Base-by-base conservation (phyloP, 2,888 invertebrate species). In the Limnephilus rhombicus region DNA sequence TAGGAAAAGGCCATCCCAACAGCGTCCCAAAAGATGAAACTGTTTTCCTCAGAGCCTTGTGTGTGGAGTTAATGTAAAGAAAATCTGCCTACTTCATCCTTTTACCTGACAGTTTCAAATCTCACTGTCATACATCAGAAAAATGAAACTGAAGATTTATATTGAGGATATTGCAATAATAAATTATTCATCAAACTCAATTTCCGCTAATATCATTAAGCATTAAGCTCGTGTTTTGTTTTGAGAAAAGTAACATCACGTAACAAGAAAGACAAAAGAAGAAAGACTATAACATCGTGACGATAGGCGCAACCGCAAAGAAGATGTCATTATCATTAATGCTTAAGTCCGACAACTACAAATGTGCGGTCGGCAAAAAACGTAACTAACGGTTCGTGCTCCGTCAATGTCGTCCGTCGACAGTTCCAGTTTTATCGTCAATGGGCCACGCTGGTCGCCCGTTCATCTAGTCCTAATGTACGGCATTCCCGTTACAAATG, bases 301-400 rank as follows among this genome's bases (percentile, higher is more conserved):
- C 7, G n/a, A 24, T 68, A 24, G 68, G 68, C 68, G 68, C 68
- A 68, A 68, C 24, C 68, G 68, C 68, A 68, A 68, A 68, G 4
- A 68, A 68, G 68, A n/a, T 68, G 68, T 68, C 68, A 68, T 68
- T 68, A 68, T 68, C 68, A 68, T 68, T 68, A 68, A 68, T 68
- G 68, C 68, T 68, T 24, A 68, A 68, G 68, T 9, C 68, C 68
- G 68, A 68, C 68, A 68, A 68, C 24, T 68, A 68, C 68, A 68
- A 68, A 68, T 68, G 68, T n/a, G 68, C 24, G 68, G 68, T 68
- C 68, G 68, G 68, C 24, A 68, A 68, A 68, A 68, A 68, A 5
- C 24, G 68, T 68, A n/a, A 68, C 68, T 68, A 68, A 68, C n/a
- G 24, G 68, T 24, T 24, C 68, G 9, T n/a, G n/a, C 24, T 68